Conservation (phyloP, 2,113 vertebrate genomes). For the Sisor rabdophorus region DNA sequence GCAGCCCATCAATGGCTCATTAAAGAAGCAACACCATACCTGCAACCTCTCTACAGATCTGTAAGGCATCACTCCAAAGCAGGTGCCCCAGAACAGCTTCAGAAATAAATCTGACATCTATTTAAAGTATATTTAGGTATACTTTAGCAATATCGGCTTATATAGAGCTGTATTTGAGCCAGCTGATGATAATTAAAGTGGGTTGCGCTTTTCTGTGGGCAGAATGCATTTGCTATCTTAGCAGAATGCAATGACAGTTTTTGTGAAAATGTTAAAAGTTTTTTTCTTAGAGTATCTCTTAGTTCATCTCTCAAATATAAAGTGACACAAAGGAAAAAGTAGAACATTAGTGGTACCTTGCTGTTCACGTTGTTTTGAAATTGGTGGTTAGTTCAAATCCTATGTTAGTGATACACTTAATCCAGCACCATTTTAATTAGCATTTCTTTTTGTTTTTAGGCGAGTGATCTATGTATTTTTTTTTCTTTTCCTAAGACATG, state of each 20-base stretch:
- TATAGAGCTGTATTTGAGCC: conserved; percentile 18
- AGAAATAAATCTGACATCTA: neutral
- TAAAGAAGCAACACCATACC: conserved; percentile 3
- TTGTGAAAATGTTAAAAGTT: conserved; percentile 3
- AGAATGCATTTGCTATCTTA: conserved; percentile 19
- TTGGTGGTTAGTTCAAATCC: neutral
- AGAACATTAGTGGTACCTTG: neutral
- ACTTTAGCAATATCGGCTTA: neutral
- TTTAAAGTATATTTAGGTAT: neutral
- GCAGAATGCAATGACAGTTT: conserved; percentile 6
- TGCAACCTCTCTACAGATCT: neutral
- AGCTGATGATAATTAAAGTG: neutral
- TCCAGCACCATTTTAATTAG: conserved; percentile 30
- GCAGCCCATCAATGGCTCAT: conserved; percentile 6
- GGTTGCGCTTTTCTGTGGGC: neutral
- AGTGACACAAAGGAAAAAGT: conserved; percentile 8
- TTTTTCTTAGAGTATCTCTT: neutral
- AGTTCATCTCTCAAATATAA: neutral
- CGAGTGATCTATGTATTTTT: conserved; percentile 1
- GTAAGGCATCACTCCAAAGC: neutral
- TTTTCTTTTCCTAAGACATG: conserved; percentile 13
- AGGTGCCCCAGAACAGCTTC: neutral
- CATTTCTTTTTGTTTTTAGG: conserved; percentile 28
- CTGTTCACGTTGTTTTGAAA: conserved; percentile 19
- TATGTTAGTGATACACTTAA: conserved; percentile 10